These are phyloP conservation scores for Leucophenga varia DNA, from an alignment of 1,140 invertebrate species.

Conservation along the genomic window DNA sequence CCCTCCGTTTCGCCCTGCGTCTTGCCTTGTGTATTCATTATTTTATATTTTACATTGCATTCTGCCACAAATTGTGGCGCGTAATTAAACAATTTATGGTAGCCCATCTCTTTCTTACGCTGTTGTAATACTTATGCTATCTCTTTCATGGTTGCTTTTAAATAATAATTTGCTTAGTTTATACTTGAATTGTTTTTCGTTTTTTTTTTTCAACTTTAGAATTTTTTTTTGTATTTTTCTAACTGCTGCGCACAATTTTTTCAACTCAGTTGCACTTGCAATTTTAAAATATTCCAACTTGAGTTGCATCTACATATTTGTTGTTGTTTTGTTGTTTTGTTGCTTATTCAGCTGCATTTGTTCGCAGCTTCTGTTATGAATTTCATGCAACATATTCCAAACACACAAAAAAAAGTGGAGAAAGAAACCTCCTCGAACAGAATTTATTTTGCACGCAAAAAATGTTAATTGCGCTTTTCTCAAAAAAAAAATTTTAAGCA, in stretches of 20 bases:
- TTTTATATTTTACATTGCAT: too few species aligned
- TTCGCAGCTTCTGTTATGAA: conserved; percentile 37
- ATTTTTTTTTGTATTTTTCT: conserved; percentile 14
- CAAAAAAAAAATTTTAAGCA: too few species aligned
- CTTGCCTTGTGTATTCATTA: too few species aligned
- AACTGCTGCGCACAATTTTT: conserved; percentile 46
- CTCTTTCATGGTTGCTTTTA: conserved; percentile 48
- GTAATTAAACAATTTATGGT: conserved; percentile 53
- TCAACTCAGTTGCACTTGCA: conserved; percentile 52
- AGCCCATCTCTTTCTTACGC: too few species aligned
- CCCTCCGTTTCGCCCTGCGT: too few species aligned
- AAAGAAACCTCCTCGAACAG: too few species aligned
- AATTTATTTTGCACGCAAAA: conserved; percentile 54
- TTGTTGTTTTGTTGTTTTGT: conserved; percentile 48
- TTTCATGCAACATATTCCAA: conserved; percentile 31
- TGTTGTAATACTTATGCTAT: too few species aligned
- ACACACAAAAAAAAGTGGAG: too few species aligned
- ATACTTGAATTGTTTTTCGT: conserved; percentile 16
- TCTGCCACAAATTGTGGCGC: conserved; percentile 43
- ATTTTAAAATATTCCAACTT: conserved; percentile 41
- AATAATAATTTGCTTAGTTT: conserved; percentile 54
- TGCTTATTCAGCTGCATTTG: conserved; percentile 27
- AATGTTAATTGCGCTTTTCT: conserved; percentile 52
- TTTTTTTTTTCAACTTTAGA: too few species aligned
- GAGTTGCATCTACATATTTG: too few species aligned